phyloP scores from a whole-genome alignment of 2,888 invertebrate species.

The Eremobia ochroleuca region DNA sequence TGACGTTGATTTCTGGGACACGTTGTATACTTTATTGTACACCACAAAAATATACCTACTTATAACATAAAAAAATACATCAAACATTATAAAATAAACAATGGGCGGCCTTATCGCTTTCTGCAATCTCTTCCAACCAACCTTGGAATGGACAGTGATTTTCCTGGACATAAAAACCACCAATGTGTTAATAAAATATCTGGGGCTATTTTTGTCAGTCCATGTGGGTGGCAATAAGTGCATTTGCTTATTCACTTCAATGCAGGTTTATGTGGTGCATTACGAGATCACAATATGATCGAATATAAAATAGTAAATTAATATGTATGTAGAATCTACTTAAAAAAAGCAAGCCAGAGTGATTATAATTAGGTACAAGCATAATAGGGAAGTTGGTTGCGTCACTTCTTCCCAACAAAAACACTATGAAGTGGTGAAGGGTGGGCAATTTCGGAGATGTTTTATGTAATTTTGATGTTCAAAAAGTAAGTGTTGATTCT shows the following conservation, averaged over 20 bases:
- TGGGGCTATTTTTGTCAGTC: background rate
- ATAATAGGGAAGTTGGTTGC: background rate
- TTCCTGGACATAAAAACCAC: too few species aligned
- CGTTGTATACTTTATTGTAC: too few species aligned
- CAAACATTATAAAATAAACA: too few species aligned
- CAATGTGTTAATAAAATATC: slow-evolving; percentile 1
- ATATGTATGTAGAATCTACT: background rate
- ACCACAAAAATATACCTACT: too few species aligned
- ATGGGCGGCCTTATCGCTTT: too few species aligned
- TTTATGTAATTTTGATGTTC: background rate
- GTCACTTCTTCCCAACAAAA: background rate
- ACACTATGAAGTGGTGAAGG: background rate
- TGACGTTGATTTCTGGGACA: too few species aligned
- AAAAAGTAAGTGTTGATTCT: background rate
- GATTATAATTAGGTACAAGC: background rate
- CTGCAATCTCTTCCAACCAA: too few species aligned
- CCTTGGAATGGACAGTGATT: too few species aligned
- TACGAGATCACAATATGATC: background rate
- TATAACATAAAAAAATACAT: too few species aligned
- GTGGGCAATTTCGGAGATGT: background rate
- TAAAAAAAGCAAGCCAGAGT: background rate
- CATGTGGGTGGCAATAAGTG: background rate
- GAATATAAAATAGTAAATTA: background rate
- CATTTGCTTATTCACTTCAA: background rate
- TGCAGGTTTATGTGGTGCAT: too few species aligned